Evolutionary conservation across 2,797 vertebrate genomes (phyloP).

Genomic region (Phrynocephalus guinanensis): DNA sequence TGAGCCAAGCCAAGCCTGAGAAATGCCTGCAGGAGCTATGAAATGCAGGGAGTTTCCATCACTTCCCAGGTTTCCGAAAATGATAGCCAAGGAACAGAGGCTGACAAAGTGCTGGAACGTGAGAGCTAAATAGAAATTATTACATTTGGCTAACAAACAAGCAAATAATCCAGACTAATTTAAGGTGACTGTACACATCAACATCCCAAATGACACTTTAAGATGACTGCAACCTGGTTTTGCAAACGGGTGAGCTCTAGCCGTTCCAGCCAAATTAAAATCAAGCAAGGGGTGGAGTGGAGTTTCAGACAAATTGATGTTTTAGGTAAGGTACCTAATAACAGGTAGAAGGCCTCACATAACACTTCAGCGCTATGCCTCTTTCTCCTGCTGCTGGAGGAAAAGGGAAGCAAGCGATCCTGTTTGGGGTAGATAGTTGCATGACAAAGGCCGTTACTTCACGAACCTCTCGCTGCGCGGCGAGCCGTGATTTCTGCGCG

Average conservation of each 20-base stretch:
- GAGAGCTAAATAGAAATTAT: slow-evolving; percentile 4
- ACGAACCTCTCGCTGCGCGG: no score
- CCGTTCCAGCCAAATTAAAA: neutral
- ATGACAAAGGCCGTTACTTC: no score
- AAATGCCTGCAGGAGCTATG: neutral
- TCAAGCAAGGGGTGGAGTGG: no score
- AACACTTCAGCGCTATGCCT: no score
- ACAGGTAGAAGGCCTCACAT: no score
- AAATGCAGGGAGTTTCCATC: neutral
- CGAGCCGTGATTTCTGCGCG: no score
- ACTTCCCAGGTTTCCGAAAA: neutral
- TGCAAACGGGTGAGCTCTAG: neutral
- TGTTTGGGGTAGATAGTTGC: no score
- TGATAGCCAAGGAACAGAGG: neutral
- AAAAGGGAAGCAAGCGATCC: no score
- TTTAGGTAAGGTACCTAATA: no score
- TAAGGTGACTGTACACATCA: neutral
- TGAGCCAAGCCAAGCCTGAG: neutral
- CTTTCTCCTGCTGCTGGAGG: no score
- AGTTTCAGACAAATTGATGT: no score
- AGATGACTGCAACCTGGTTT: no score
- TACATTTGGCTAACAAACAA: slow-evolving; percentile 5
- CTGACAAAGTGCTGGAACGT: slow-evolving; percentile 7
- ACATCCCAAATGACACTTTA: neutral
- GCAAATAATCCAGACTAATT: neutral